phyloP scores from a whole-genome alignment of 2,113 vertebrate genomes.

The Vireo altiloquus region DNA sequence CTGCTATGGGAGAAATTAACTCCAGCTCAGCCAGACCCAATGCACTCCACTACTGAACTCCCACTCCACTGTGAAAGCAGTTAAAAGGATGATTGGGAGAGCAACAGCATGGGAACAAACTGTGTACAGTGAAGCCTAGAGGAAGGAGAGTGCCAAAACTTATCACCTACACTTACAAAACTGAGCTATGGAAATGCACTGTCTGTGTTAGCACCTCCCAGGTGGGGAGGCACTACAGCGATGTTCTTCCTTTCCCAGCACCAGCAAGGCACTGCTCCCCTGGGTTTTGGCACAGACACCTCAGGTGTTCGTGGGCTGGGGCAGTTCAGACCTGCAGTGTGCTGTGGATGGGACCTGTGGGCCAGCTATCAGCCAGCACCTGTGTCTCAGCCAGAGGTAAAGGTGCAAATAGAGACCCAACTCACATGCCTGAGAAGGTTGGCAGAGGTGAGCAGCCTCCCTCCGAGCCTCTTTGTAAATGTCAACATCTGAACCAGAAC shows the following conservation, averaged over 20 bases:
- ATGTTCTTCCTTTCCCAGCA: neutral
- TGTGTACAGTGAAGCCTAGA: neutral
- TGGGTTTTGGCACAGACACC: neutral
- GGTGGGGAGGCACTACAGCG: fast-evolving
- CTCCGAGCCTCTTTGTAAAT: neutral
- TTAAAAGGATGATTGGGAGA: neutral
- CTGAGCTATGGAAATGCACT: fast-evolving
- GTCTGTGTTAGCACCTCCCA: neutral
- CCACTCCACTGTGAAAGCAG: neutral
- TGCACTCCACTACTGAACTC: neutral
- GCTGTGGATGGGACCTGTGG: fast-evolving
- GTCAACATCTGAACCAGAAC: neutral
- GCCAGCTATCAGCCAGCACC: fast-evolving
- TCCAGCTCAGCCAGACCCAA: neutral
- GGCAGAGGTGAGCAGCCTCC: neutral
- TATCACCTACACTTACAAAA: neutral
- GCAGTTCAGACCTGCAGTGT: neutral
- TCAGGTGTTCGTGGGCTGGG: neutral
- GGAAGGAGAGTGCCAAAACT: neutral
- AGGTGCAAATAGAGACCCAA: neutral
- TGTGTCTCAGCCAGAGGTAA: neutral
- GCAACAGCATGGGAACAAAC: neutral
- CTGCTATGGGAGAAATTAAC: neutral
- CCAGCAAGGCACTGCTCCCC: neutral
- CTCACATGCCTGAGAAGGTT: neutral